Evolutionary conservation across 2,888 invertebrate species (phyloP), one percentile per base, ranked within the genome.

Genomic region (Heliconius hortense): DNA sequence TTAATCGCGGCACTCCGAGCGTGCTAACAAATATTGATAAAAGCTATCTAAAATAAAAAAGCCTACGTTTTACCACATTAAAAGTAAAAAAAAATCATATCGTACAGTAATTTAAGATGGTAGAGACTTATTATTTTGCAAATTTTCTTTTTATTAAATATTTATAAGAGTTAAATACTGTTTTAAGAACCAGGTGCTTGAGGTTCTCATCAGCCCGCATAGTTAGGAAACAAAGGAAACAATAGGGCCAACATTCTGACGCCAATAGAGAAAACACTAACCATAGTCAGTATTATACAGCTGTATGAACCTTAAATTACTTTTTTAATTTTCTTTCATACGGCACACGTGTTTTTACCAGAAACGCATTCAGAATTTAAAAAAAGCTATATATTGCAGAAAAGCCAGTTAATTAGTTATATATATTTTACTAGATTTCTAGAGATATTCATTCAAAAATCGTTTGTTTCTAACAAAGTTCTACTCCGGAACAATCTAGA

Each of bases 201-300:
- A 69, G 60, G 31, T 70, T 59, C 56, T 28, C 48, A 70, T 73
- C 73, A 72, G 67, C 77, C 77, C 76, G 48, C 63, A 76, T 74
- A 28, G 73, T 31, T 31, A 28, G 64, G 39, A 70, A 59, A 59
- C 69, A 76, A 73, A 43, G 18, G 69, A 60, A 76, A 77, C 77
- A 76, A 77, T 66, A 56, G 76, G 59, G 56, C 56, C 35, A 76
- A 62, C 73, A 68, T 74, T 67, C 73, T 73, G 73, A 73, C 31
- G 60, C n/a, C 60, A 53, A 63, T 71, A 70, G 21, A 62, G 26
- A 24, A 74, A 66, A 73, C 43, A 77, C 56, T 68, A 71, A 53
- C 56, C 53, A 60, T 53, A 73, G 10, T 56, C 18, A 59, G 70
- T 59, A 70, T 35, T 31, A 31, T 35, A 39, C 68, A 68, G 72